Conservation (phyloP, 2,888 invertebrate genomes). For the Drosophila macrospina region DNA sequence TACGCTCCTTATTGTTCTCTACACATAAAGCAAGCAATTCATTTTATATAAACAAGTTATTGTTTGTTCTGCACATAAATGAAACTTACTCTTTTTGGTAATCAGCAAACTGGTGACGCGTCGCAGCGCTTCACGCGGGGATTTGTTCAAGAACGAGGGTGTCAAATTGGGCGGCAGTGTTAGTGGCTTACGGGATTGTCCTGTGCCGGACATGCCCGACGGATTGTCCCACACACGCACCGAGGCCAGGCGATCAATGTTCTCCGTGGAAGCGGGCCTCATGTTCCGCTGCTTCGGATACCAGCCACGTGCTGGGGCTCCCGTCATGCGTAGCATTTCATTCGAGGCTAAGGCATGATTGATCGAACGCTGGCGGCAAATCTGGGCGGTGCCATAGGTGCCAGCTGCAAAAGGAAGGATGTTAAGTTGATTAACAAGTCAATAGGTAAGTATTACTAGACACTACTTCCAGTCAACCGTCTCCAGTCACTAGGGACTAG, state of each 20-base stretch:
- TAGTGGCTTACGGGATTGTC: constrained; percentile 90
- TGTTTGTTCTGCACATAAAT: neutral
- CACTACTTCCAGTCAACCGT: too few relatives aligned
- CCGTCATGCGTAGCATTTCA: constrained; percentile 91
- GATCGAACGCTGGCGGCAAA: constrained; percentile 86
- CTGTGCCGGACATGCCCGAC: constrained; percentile 85
- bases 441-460: too few relatives aligned
- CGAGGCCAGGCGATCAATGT: constrained; percentile 90
- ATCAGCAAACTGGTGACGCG: constrained; percentile 95
- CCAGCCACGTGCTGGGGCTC: constrained; percentile 94
- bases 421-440: too few relatives aligned
- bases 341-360: constrained; percentile 89
- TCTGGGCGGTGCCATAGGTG: constrained; percentile 79
- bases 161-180: constrained; percentile 95
- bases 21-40: neutral
- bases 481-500: too few relatives aligned
- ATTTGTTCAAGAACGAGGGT: constrained; percentile 95
- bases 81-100: constrained; percentile 89
- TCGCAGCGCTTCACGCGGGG: constrained; percentile 93
- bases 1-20: constrained; percentile 75
- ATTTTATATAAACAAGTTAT: too few relatives aligned
- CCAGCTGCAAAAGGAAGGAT: constrained; percentile 50
- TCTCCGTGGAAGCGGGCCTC: constrained; percentile 94
- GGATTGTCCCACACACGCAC: constrained; percentile 86
- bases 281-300: constrained; percentile 90